These are phyloP conservation scores for Periparus ater DNA, from an alignment of 2,797 vertebrate species.

Conservation along the genomic window DNA sequence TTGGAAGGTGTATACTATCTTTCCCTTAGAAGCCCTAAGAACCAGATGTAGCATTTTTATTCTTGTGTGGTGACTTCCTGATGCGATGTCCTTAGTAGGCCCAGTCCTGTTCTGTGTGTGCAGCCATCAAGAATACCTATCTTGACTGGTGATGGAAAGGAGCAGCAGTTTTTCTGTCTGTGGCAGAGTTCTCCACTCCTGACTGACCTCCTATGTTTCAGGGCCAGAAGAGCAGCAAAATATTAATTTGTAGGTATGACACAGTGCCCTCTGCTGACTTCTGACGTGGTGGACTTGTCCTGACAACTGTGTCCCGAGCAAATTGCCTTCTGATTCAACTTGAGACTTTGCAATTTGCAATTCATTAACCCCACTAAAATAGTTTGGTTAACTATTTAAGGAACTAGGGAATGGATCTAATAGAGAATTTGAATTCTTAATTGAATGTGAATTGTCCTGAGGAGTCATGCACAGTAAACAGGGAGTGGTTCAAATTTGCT, in stretches of 20 bases:
- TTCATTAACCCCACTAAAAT: not conserved
- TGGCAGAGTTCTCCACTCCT: not conserved
- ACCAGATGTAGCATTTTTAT: not conserved
- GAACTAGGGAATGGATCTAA: not conserved
- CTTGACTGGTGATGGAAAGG: not conserved
- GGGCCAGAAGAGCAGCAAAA: not conserved
- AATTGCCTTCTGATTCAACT: not conserved
- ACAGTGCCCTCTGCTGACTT: slow-evolving; percentile 34
- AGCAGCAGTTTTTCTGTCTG: not conserved
- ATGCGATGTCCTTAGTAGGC: rapidly evolving
- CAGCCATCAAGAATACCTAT: not conserved
- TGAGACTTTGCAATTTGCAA: not conserved
- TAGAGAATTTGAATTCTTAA: slow-evolving; percentile 28
- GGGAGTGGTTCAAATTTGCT: not conserved
- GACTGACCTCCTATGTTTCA: not conserved
- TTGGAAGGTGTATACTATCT: not conserved
- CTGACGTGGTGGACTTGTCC: not conserved
- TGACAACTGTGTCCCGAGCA: not conserved
- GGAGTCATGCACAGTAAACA: not conserved
- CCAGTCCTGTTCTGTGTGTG: not conserved
- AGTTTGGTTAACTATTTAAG: not conserved
- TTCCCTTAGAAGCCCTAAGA: not conserved
- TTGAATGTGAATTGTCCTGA: not conserved
- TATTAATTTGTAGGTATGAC: not conserved
- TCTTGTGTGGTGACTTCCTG: not conserved